Conservation (phyloP, 2,888 invertebrate genomes). For the Callinectes sapidus region DNA sequence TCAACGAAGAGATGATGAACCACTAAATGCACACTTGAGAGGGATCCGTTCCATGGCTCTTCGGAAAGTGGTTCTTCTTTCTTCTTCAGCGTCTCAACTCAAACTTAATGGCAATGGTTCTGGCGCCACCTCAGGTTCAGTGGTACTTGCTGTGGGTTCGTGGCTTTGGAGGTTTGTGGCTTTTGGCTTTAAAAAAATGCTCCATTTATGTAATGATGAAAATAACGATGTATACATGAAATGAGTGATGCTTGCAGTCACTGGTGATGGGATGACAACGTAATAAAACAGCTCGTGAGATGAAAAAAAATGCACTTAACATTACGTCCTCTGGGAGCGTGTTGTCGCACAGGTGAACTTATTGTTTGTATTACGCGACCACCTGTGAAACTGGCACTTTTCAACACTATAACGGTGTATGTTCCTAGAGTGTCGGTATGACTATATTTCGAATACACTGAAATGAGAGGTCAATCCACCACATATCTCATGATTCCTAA, state of each 20-base stretch:
- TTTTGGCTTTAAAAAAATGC: slow-evolving; percentile 63
- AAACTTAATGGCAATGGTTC: slow-evolving; percentile 57
- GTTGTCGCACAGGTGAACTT: slow-evolving; percentile 55
- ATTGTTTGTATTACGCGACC: slow-evolving; percentile 57
- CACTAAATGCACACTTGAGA: slow-evolving; percentile 51
- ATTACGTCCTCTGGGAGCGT: slow-evolving; percentile 60
- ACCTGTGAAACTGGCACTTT: slow-evolving; percentile 68
- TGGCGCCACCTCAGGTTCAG: slow-evolving; percentile 46
- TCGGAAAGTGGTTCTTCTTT: slow-evolving; percentile 38
- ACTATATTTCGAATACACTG: slow-evolving; percentile 63
- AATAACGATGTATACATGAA: slow-evolving; percentile 49
- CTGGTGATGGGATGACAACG: slow-evolving; percentile 65
- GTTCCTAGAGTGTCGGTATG: slow-evolving; percentile 50
- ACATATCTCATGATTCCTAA: slow-evolving; percentile 65
- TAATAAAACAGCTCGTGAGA: slow-evolving; percentile 63
- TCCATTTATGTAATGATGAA: slow-evolving; percentile 57
- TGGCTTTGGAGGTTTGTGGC: slow-evolving; percentile 48
- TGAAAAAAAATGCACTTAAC: slow-evolving; percentile 63
- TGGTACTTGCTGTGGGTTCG: slow-evolving; percentile 40
- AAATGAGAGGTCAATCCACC: slow-evolving; percentile 59
- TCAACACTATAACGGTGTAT: slow-evolving; percentile 56
- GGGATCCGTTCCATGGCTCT: slow-evolving; percentile 40
- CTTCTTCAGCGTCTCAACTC: slow-evolving; percentile 50
- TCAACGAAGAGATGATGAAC: slow-evolving; percentile 32
- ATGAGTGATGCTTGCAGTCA: slow-evolving; percentile 51